Base-by-base conservation (phyloP, 2,888 invertebrate species). In the Stegana nigrithorax region DNA sequence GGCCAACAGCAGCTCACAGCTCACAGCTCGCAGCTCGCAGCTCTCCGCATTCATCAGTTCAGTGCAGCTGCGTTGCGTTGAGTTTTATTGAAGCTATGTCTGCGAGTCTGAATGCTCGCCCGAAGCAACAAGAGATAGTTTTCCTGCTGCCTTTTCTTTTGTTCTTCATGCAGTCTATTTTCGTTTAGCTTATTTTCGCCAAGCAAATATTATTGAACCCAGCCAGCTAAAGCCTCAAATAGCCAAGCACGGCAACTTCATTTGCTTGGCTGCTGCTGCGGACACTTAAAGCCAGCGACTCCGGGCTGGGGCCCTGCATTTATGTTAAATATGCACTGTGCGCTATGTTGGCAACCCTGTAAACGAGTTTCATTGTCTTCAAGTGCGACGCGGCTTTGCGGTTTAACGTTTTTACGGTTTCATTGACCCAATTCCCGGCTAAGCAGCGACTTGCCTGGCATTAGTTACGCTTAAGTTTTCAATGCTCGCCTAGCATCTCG, bases 171-270 rank as follows among this genome's bases (percentile, higher is more conserved):
- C 12, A 10, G 4, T 45, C 1, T 45, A 21, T 6, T 19, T n/a
- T 2, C 45, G 19, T 39, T 4, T 32, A 12, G 39, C 45, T 45
- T 45, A 21, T n/a, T n/a, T n/a, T n/a, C n/a, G n/a, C n/a, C n/a
- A 56, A 47, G 69, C 66, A 71, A 78, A 73, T 75, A 75, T 72
- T 78, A 75, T 78, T 73, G 78, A 75, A 75, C 78, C n/a, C n/a
- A n/a, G n/a, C 65, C 67, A 26, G n/a, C n/a, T n/a, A n/a, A n/a
- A 23, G 12, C 45, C 23, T 45, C 23, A 12, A 45, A 19, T 45
- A 26, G 50, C 26, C 4, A 7, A 23, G 25, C 50, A 25, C n/a
- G 17, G 17, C 39, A 39, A 39, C 39, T 39, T 39, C 17, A 39
- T 39, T 39, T n/a, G n/a, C 39, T 47, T 47, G n/a, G 7, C 12